phyloP scores from a whole-genome alignment of 2,888 invertebrate genomes.

The Lysandra bellargus region DNA sequence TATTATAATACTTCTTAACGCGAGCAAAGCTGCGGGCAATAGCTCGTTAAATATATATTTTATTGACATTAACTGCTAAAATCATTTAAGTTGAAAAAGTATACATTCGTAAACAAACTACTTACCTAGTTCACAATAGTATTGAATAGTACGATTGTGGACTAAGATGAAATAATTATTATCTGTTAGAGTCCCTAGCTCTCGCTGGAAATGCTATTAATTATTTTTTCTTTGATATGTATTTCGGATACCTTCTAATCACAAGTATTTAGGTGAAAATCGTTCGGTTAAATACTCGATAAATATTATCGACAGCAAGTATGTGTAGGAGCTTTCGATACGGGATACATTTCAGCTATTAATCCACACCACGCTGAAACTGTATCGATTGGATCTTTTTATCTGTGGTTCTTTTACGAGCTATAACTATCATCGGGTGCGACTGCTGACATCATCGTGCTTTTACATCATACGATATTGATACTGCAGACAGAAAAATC shows the following conservation, averaged over 20 bases:
- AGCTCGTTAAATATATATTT: too few relatives aligned
- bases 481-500: too few relatives aligned
- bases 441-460: background rate
- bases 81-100: too few relatives aligned
- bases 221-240: background rate
- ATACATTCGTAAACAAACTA: too few relatives aligned
- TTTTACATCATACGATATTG: background rate
- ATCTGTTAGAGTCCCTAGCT: too few relatives aligned
- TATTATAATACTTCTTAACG: too few relatives aligned
- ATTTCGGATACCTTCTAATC: background rate
- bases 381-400: constrained; percentile 25
- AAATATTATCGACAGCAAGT: background rate
- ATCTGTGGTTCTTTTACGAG: constrained; percentile 27
- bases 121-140: too few relatives aligned
- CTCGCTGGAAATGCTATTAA: background rate
- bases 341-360: background rate
- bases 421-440: background rate
- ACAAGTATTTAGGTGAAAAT: background rate
- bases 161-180: too few relatives aligned
- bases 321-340: background rate
- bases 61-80: too few relatives aligned
- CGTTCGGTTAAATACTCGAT: background rate
- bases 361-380: background rate
- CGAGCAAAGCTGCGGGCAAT: too few relatives aligned
- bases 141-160: too few relatives aligned